These are phyloP conservation scores for Clarias gariepinus DNA, from an alignment of 2,113 vertebrate species.

Conservation along the genomic window DNA sequence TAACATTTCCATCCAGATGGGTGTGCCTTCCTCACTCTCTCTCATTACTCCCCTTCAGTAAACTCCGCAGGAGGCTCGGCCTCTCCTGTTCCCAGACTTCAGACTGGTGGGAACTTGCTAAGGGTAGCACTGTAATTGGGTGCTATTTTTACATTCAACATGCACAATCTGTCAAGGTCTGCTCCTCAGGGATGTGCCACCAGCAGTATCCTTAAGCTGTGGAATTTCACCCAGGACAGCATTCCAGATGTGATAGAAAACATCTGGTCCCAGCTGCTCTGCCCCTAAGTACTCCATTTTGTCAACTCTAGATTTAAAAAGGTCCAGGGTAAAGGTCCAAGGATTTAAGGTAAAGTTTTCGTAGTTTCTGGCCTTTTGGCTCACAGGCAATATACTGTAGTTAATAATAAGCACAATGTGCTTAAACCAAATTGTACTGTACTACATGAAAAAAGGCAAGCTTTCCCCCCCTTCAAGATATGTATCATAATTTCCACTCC, in stretches of 20 bases:
- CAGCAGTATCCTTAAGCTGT: constrained; percentile 68
- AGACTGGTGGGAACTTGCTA: constrained; percentile 74
- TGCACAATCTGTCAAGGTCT: constrained; percentile 68
- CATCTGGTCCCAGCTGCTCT: constrained; percentile 69
- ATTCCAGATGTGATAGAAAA: constrained; percentile 78
- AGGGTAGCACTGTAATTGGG: constrained; percentile 66
- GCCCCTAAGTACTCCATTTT: not conserved
- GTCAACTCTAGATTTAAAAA: not conserved
- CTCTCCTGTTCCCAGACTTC: constrained; percentile 75
- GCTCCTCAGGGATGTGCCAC: constrained; percentile 71
- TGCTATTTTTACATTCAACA: constrained; percentile 73
- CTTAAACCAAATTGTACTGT: not conserved
- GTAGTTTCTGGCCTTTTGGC: not conserved
- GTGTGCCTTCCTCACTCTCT: constrained; percentile 33
- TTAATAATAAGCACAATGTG: not conserved
- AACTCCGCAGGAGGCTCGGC: constrained; percentile 40
- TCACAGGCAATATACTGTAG: no score
- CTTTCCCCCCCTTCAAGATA: not conserved
- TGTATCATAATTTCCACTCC: not conserved
- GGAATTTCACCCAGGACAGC: constrained; percentile 76
- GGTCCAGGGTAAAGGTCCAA: not conserved
- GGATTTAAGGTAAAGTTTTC: no score
- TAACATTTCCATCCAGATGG: constrained; percentile 44
- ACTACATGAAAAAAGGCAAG: not conserved
- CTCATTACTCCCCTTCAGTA: constrained; percentile 3